phyloP scores from a whole-genome alignment of 2,888 invertebrate species.

The Uropetala carovei region DNA sequence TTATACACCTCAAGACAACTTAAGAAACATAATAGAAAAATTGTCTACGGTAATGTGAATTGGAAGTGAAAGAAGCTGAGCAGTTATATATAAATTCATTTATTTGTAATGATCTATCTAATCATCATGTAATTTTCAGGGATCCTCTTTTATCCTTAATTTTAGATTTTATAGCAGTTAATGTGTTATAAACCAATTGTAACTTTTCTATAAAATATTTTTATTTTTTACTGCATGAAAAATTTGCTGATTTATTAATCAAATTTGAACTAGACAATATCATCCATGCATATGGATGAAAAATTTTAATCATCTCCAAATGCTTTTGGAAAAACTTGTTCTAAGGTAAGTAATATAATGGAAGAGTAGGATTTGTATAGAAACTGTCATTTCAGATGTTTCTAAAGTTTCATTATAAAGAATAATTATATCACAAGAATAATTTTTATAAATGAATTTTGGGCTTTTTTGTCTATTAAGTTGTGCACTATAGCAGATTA shows the following conservation, averaged over 20 bases:
- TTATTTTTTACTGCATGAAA: neutral
- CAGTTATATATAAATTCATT: neutral
- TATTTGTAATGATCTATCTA: neutral
- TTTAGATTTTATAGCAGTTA: neutral
- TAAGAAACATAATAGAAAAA: neutral
- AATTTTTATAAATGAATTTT: constrained; percentile 13
- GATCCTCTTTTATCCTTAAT: neutral
- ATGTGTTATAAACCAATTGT: neutral
- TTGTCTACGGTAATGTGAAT: neutral
- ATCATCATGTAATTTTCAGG: neutral
- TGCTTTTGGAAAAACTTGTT: neutral
- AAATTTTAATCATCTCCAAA: neutral
- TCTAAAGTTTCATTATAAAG: constrained; percentile 14
- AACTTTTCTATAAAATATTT: neutral
- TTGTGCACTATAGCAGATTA: constrained; percentile 7
- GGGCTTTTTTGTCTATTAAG: constrained; percentile 15
- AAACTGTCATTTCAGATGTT: constrained; percentile 11
- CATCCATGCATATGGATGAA: neutral
- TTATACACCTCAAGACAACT: neutral
- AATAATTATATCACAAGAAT: constrained; percentile 32
- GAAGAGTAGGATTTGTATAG: constrained; percentile 13
- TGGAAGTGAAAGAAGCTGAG: neutral
- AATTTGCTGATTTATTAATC: neutral
- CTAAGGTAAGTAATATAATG: neutral
- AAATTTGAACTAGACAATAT: neutral